Evolutionary conservation across 2,113 vertebrate species (phyloP).

Genomic region (Solenodon paradoxus): DNA sequence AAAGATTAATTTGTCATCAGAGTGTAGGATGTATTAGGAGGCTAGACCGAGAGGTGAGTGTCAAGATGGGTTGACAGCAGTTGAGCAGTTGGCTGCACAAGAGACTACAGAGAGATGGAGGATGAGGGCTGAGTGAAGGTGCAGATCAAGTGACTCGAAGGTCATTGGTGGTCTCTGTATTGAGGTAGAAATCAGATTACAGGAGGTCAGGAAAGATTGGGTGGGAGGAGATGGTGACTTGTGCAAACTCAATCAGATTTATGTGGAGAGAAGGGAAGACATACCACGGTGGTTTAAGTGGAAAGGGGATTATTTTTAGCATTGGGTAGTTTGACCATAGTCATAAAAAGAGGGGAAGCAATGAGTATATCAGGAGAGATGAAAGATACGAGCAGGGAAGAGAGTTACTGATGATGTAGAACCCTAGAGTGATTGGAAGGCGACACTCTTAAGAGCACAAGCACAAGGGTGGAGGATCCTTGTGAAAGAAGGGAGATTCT

Average conservation of each 20-base stretch:
- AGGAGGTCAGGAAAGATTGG: neutral
- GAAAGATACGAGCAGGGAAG: neutral
- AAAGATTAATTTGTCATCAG: neutral
- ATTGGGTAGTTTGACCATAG: neutral
- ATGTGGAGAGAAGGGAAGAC: neutral
- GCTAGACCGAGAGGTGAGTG: neutral
- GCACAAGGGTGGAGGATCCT: neutral
- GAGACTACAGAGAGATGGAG: neutral
- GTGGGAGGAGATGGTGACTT: neutral
- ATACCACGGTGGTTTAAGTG: accelerated
- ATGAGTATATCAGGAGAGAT: neutral
- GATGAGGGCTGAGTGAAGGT: neutral
- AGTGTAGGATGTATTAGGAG: neutral
- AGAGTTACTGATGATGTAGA: neutral
- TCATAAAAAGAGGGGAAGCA: neutral
- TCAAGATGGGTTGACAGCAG: neutral
- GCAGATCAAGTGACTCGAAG: neutral
- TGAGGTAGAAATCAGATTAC: neutral
- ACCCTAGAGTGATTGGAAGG: neutral
- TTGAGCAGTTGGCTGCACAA: neutral
- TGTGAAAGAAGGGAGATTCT: neutral
- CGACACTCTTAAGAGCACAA: neutral
- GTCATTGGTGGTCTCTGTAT: neutral
- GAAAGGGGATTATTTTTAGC: neutral
- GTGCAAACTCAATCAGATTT: neutral